Base-by-base conservation (phyloP, 2,888 invertebrate species). In the Syrista parreyssii region DNA sequence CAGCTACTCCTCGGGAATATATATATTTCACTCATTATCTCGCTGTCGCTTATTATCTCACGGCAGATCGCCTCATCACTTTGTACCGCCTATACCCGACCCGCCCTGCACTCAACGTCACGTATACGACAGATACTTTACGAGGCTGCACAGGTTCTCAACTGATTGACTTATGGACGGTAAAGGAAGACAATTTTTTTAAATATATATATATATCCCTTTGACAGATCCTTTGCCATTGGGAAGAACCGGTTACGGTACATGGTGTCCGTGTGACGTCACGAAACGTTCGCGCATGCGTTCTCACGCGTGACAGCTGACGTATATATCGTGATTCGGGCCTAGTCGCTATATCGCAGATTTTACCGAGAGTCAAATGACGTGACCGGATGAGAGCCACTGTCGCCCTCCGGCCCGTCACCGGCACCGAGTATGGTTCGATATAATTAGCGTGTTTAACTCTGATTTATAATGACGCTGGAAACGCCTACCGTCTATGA, bases 361-460 rank as follows among this genome's bases (percentile, higher is more conserved):
- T 55, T 55, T 55, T 55, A 55, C 23, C 23, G 23, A 55, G 40
- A 55, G 23, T 55, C 23, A 55, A 55, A 23, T 23, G 23, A 6
- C 55, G 55, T 55, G 55, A 55, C 55, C 55, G 23, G 77, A 72
- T 83, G 85, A 85, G 85, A 82, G 78, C 73, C 85, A 76, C 84
- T 84, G 83, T 76, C 80, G 80, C 79, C 80, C 80, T 77, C 76
- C 76, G 79, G 79, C 81, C 82, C 80, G 79, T 80, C 73, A 76
- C 80, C 82, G 78, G 74, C 75, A 77, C 76, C 80, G 78, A 80
- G 82, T 79, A 80, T 79, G 84, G 83, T 82, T 84, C 86, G 86
- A 87, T 89, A 87, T 88, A 88, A 88, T 89, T 88, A 88, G 88
- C 88, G 88, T 87, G 87, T 88, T 89, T 87, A 88, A 88, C 88